phyloP scores from a whole-genome alignment of 2,888 invertebrate species.

The Xylota segnis region DNA sequence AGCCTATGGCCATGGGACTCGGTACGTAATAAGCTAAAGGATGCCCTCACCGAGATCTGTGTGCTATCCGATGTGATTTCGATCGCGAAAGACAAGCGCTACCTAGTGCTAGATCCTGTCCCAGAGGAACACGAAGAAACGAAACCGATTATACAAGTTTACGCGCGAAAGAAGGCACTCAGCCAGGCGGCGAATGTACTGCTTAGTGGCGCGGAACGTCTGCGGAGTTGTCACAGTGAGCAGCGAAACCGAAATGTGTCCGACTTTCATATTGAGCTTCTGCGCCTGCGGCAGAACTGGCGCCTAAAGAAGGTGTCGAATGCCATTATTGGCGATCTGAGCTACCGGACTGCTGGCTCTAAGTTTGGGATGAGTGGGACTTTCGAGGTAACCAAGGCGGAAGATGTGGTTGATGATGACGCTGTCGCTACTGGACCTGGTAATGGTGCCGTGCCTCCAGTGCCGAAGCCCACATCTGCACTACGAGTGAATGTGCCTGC shows the following conservation, averaged over 20 bases:
- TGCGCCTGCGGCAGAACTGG: conserved; percentile 96
- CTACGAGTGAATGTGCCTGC: conserved; percentile 96
- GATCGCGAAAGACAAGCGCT: conserved; percentile 96
- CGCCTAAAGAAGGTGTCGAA: conserved; percentile 97
- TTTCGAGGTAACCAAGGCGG: conserved; percentile 98
- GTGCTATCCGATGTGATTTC: conserved; percentile 96
- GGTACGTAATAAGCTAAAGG: conserved; percentile 94
- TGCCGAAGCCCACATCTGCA: conserved; percentile 89
- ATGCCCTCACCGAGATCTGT: conserved; percentile 95
- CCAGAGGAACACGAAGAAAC: conserved; percentile 92
- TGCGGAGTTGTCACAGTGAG: conserved; percentile 93
- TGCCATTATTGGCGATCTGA: conserved; percentile 97
- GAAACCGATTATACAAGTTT: conserved; percentile 94
- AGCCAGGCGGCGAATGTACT: conserved; percentile 94
- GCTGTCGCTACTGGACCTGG: conserved; percentile 84
- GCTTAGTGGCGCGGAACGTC: conserved; percentile 93
- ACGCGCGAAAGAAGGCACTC: conserved; percentile 96
- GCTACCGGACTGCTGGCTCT: conserved; percentile 97
- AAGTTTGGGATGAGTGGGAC: conserved; percentile 97
- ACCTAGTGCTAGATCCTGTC: conserved; percentile 97
- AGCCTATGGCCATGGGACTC: conserved; percentile 98
- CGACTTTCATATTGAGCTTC: conserved; percentile 96
- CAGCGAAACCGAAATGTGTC: conserved; percentile 91
- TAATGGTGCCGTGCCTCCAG: conserved; percentile 86
- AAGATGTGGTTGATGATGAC: conserved; percentile 84